Evolutionary conservation across 2,888 invertebrate genomes (phyloP).

Genomic region (Drosophila flavopinicola): DNA sequence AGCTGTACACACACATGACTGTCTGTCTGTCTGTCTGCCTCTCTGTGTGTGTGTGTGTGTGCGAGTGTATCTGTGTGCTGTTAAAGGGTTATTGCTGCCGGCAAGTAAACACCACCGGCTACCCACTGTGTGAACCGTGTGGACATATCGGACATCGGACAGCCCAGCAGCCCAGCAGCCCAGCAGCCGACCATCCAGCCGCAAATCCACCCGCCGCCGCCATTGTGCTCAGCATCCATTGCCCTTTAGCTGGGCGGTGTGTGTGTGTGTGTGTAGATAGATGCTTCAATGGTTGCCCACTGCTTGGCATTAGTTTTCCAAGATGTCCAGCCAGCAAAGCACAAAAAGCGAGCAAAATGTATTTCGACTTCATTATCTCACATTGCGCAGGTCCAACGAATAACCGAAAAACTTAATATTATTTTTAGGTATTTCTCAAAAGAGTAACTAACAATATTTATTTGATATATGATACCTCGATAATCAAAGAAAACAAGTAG

Average conservation of each 20-base stretch:
- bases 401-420: too few relatives aligned
- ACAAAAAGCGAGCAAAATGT: slow-evolving; percentile 5
- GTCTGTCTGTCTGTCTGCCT: slow-evolving; percentile 16
- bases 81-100: slow-evolving; percentile 81
- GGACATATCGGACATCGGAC: slow-evolving; percentile 53
- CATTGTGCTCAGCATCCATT: slow-evolving; percentile 63
- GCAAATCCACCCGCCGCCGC: slow-evolving; percentile 75
- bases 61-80: slow-evolving; percentile 6
- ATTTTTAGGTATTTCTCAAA: too few relatives aligned
- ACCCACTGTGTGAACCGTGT: slow-evolving; percentile 47
- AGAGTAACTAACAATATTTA: too few relatives aligned
- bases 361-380: slow-evolving; percentile 5
- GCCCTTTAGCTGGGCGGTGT: slow-evolving; percentile 22
- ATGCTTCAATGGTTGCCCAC: slow-evolving; percentile 39
- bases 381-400: slow-evolving; percentile 17
- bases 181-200: slow-evolving; percentile 52
- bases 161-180: slow-evolving; percentile 16
- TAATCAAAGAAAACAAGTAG: too few relatives aligned
- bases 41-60: slow-evolving; percentile 18
- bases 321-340: slow-evolving; percentile 38
- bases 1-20: slow-evolving; percentile 18
- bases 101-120: slow-evolving; percentile 82
- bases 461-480: too few relatives aligned
- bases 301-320: slow-evolving; percentile 22
- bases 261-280: slow-evolving; percentile 4